These are phyloP conservation scores for Spondyliosoma cantharus DNA, from an alignment of 2,797 vertebrate species.

Conservation along the genomic window DNA sequence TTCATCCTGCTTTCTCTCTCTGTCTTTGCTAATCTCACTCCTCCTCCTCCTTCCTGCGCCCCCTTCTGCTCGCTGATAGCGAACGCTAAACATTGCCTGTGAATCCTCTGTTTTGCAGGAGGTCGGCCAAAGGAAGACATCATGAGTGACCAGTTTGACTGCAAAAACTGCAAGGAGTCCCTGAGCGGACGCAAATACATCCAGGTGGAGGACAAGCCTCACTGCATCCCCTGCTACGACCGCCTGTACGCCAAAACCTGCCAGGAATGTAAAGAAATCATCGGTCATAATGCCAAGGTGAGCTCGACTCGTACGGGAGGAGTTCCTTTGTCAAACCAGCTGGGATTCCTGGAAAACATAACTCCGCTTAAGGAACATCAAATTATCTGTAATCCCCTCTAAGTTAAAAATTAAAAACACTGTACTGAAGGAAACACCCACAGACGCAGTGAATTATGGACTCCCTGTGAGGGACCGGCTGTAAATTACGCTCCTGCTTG, in stretches of 20 bases:
- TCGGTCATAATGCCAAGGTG: constrained; percentile 92
- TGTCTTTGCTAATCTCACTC: constrained; percentile 39
- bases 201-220: constrained; percentile 89
- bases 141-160: constrained; percentile 94
- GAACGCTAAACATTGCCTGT: constrained; percentile 33
- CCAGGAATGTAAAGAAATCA: constrained; percentile 91
- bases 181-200: constrained; percentile 95
- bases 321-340: constrained; percentile 20
- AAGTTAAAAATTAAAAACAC: constrained; percentile 47
- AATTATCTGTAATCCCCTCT: constrained; percentile 37
- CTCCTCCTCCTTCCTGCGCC: constrained; percentile 38
- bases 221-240: constrained; percentile 96
- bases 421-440: constrained; percentile 47
- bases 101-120: constrained; percentile 42
- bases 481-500: constrained; percentile 62
- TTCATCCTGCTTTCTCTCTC: constrained; percentile 30
- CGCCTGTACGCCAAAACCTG: constrained; percentile 93
- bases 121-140: constrained; percentile 47
- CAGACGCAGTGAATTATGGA: constrained; percentile 58
- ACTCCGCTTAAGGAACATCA: constrained; percentile 19
- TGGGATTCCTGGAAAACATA: constrained; percentile 30
- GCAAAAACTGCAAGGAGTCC: constrained; percentile 92
- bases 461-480: constrained; percentile 50
- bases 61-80: constrained; percentile 21
- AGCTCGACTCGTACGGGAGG: constrained; percentile 44